Evolutionary conservation across 2,888 invertebrate species (phyloP).

Genomic region (Pollenia angustigena): DNA sequence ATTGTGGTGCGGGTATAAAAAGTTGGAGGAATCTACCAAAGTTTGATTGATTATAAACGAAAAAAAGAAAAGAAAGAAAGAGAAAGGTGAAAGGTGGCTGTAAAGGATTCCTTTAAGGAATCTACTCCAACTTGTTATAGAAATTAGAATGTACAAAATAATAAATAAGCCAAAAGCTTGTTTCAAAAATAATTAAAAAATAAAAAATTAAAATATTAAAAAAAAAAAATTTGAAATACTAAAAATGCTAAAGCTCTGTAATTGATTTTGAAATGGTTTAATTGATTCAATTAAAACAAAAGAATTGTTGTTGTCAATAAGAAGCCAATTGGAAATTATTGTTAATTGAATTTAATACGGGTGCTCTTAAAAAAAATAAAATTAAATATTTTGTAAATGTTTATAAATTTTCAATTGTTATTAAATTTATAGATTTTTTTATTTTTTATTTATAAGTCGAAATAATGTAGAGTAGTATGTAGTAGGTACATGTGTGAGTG

Average conservation of each 20-base stretch:
- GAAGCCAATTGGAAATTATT: constrained; percentile 50
- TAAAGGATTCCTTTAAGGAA: not conserved
- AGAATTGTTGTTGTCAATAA: constrained; percentile 27
- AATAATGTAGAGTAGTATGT: constrained; percentile 23
- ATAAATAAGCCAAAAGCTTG: constrained; percentile 28
- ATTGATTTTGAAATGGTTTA: constrained; percentile 67
- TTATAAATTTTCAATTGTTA: constrained; percentile 4
- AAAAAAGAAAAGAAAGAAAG: not conserved
- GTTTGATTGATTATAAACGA: not conserved
- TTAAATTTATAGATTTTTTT: not conserved
- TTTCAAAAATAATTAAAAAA: not conserved
- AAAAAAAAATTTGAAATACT: constrained; percentile 29
- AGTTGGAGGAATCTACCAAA: not conserved
- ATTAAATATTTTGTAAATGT: constrained; percentile 18
- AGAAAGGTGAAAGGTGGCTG: not conserved
- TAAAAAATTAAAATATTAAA: not conserved
- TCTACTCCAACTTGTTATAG: constrained; percentile 8
- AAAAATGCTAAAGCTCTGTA: constrained; percentile 70
- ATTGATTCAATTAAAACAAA: constrained; percentile 12
- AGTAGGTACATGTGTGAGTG: constrained; percentile 11
- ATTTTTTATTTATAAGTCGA: constrained; percentile 3
- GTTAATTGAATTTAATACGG: constrained; percentile 42
- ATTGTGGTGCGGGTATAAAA: too few species aligned
- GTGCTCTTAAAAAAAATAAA: constrained; percentile 45
- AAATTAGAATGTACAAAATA: constrained; percentile 29